Conservation (phyloP, 2,797 vertebrate genomes). For the Acipenser transmontanus region DNA sequence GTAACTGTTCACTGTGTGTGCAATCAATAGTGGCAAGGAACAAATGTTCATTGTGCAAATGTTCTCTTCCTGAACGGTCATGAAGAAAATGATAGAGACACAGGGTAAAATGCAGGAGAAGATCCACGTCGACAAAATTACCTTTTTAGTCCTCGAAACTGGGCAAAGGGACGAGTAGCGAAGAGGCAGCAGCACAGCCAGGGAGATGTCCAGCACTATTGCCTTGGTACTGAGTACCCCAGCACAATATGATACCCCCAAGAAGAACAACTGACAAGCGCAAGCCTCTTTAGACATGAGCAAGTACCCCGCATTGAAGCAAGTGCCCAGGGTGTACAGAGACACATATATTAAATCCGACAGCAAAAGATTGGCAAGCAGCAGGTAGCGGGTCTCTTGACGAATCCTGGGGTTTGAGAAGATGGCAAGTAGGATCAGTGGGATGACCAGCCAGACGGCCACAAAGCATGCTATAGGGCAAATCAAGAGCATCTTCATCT, state of each 20-base stretch:
- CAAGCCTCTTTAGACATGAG: slow-evolving; percentile 49
- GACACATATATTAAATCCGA: slow-evolving; percentile 62
- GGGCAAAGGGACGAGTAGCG: slow-evolving; percentile 56
- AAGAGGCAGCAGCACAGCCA: slow-evolving; percentile 60
- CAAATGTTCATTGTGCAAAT: too few species aligned
- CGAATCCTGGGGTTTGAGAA: slow-evolving; percentile 48
- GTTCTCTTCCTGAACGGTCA: too few species aligned
- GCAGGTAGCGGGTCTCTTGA: slow-evolving; percentile 63
- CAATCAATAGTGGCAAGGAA: too few species aligned
- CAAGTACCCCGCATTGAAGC: slow-evolving; percentile 44
- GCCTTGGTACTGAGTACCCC: slow-evolving; percentile 60
- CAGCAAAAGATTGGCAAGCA: slow-evolving; percentile 61
- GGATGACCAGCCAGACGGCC: slow-evolving; percentile 50
- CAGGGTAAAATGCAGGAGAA: too few species aligned
- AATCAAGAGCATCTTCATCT: slow-evolving; percentile 50
- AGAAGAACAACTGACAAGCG: slow-evolving; percentile 49
- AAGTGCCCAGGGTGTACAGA: slow-evolving; percentile 49
- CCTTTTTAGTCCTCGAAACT: slow-evolving; percentile 29
- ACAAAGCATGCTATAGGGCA: slow-evolving; percentile 52
- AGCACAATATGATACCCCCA: slow-evolving; percentile 51
- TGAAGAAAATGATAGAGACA: too few species aligned
- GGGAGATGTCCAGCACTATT: slow-evolving; percentile 60
- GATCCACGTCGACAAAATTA: too few species aligned
- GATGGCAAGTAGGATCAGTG: slow-evolving; percentile 59
- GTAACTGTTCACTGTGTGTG: too few species aligned